phyloP scores from a whole-genome alignment of 2,113 vertebrate genomes.

The Chlamydotis undulata region DNA sequence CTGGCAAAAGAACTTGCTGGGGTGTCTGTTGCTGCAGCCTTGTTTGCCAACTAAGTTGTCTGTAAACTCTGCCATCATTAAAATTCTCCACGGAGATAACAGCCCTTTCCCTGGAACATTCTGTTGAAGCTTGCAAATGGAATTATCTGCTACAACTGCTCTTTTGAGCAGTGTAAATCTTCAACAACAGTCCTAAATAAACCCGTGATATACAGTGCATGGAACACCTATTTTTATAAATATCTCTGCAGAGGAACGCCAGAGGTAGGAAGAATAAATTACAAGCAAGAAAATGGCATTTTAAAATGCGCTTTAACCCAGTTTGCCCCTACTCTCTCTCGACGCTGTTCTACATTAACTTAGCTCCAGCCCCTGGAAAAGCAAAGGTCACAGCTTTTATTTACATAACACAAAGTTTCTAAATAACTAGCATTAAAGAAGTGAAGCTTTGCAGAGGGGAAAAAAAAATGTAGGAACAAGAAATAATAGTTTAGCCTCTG shows the following conservation, averaged over 20 bases:
- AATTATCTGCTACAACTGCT: conserved; percentile 50
- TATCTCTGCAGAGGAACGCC: conserved; percentile 1
- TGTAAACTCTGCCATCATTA: conserved; percentile 47
- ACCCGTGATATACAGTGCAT: conserved; percentile 8
- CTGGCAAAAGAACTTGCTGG: neutral
- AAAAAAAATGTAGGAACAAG: neutral
- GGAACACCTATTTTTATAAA: conserved; percentile 55
- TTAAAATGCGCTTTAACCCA: conserved; percentile 6
- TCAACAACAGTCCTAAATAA: conserved; percentile 52
- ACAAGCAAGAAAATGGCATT: neutral
- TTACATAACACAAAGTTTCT: neutral
- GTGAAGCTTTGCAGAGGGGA: neutral
- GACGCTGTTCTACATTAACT: neutral
- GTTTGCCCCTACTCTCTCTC: neutral
- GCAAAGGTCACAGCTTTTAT: conserved; percentile 2
- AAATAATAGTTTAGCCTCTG: conserved; percentile 4
- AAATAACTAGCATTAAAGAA: conserved; percentile 4
- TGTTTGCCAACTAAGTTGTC: conserved; percentile 41
- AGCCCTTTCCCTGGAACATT: conserved; percentile 14
- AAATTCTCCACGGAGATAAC: conserved; percentile 10
- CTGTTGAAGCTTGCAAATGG: conserved; percentile 51
- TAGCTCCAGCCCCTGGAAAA: neutral
- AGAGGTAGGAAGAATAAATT: conserved; percentile 30
- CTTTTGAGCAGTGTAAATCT: conserved; percentile 59
- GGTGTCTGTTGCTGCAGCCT: neutral